A percentile compares a stretch with the other conserved stretches of the same genome.
These are phyloP conservation scores for Enteromius unitaeniatus DNA, from an alignment of 2,797 vertebrate genomes.

Conservation along the genomic window DNA sequence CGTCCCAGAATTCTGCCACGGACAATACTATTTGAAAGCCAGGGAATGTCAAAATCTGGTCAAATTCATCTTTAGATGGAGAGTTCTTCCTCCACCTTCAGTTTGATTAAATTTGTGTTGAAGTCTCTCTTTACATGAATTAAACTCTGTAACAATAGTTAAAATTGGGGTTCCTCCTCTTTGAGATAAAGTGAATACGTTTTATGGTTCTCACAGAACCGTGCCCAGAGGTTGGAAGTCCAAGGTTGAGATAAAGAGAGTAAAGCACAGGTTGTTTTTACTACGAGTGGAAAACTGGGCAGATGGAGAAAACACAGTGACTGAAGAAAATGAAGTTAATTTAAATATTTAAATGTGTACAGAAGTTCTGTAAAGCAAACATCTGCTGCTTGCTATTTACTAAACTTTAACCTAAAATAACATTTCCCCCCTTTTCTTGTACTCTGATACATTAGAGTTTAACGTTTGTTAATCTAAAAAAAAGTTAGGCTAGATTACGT, in stretches of 20 bases:
- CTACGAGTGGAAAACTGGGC: neutral
- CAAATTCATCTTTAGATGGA: neutral
- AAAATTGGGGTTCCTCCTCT: neutral
- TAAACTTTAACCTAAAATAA: conserved; percentile 15
- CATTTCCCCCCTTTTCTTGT: neutral
- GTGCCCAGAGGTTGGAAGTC: conserved; percentile 9
- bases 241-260: neutral
- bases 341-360: conserved; percentile 21
- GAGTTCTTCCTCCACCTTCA: neutral
- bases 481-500: neutral
- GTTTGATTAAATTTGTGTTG: neutral
- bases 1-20: neutral
- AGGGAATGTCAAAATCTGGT: neutral
- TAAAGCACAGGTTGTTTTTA: conserved; percentile 17
- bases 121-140: neutral
- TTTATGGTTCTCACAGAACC: conserved; percentile 37
- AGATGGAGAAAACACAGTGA: neutral
- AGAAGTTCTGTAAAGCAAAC: neutral
- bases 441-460: neutral
- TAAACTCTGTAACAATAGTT: neutral
- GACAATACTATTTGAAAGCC: neutral
- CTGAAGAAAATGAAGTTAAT: conserved; percentile 9
- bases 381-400: neutral
- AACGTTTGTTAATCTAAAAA: neutral
- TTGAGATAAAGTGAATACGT: neutral